Evolutionary conservation across 2,888 invertebrate species (phyloP).

Genomic region (Uloborus plumipes): DNA sequence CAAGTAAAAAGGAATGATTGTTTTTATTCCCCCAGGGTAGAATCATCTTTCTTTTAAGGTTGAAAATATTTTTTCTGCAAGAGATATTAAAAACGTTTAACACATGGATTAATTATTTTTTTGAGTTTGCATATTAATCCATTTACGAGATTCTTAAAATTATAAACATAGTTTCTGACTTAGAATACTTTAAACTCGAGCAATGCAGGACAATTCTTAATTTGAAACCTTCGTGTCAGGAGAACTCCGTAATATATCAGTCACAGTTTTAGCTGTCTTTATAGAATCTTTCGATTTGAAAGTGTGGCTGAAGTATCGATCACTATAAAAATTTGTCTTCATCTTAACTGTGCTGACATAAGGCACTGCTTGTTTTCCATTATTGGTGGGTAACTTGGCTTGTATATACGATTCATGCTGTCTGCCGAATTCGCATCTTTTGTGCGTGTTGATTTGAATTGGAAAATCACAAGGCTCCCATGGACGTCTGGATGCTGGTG

Average conservation of each 20-base stretch:
- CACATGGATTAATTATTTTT: too few relatives aligned
- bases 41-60: too few relatives aligned
- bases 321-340: slow-evolving; percentile 56
- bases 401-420: slow-evolving; percentile 46
- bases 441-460: slow-evolving; percentile 30
- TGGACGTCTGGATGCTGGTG: slow-evolving; percentile 14
- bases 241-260: slow-evolving; percentile 55
- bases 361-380: slow-evolving; percentile 20
- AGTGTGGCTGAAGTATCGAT: slow-evolving; percentile 48
- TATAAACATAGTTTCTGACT: slow-evolving; percentile 7
- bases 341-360: slow-evolving; percentile 47
- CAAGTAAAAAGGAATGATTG: too few relatives aligned
- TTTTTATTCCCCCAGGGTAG: too few relatives aligned
- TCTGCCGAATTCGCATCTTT: slow-evolving; percentile 26
- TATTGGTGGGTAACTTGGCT: slow-evolving; percentile 30
- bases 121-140: too few relatives aligned
- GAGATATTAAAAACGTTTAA: too few relatives aligned
- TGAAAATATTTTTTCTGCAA: too few relatives aligned
- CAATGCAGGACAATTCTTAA: not conserved
- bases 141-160: not conserved
- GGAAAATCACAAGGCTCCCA: slow-evolving; percentile 62
- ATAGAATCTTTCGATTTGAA: slow-evolving; percentile 61
- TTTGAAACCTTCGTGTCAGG: slow-evolving; percentile 56
- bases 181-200: slow-evolving; percentile 6
- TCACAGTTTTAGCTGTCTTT: slow-evolving; percentile 60